Evolutionary conservation across 1,140 invertebrate genomes (phyloP), one percentile per base, ranked within the genome.

Genomic region (Platorchestia sp.): DNA sequence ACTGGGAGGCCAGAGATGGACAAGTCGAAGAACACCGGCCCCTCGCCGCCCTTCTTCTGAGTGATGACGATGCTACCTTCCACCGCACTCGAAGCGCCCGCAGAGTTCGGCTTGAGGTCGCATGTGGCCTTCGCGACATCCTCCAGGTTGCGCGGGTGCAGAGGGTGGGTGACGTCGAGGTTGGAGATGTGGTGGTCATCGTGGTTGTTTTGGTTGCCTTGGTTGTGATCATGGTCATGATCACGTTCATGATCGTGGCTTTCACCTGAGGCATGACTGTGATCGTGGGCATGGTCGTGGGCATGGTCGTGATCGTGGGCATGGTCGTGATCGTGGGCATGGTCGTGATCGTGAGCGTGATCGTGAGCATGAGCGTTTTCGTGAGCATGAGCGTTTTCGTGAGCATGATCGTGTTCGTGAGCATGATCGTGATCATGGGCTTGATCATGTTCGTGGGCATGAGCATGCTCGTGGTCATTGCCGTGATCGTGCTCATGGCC

Each of bases 31-130:
- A 19, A 95, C 6, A 95, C 53, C 0, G 95, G 95, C 22, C 95
- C 95, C 44, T 95, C 86, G 5, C 53, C 95, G 36, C 40, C 53
- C n/a, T 75, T 95, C 95, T 95, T 95, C 53, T 95, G 95, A 16
- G 86, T 95, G 95, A 95, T 75, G 95, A 51, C 75, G 42, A 95
- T 87, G n/a, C 75, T 86, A n/a, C 95, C 95, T 14, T 40, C 0
- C 41, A 95, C 95, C 5, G 0, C 47, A n/a, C 42, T 86, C 7
- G 95, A 51, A 6, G 41, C 27, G 3, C n/a, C 47, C n/a, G 53
- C 95, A n/a, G 86, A 43, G 86, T 95, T 95, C 27, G 95, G 95
- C 7, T 19, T 36, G 1, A 95, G 95, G 19, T 95, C 53, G 53
- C 95, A 95, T 0, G 42, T 45, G 0, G 95, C 95, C 44, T 95